Base-by-base conservation (phyloP, 2,888 invertebrate genomes). In the Chymomyza amoena region DNA sequence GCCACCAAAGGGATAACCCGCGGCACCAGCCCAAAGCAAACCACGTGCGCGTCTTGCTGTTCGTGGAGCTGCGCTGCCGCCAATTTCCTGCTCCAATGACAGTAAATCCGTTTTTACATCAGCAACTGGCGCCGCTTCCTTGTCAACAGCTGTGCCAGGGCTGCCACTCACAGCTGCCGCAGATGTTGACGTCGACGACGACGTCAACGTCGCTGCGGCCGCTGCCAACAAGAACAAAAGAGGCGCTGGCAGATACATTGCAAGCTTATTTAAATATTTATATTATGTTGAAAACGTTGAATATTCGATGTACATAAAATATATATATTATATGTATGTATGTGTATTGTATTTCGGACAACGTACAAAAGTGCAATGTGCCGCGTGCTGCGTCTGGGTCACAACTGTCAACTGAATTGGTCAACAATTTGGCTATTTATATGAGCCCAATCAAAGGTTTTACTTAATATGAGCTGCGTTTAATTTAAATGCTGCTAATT, bases 11-110 rank as follows among this genome's bases (percentile, higher is more conserved):
- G 57, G 57, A 18, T 75, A 85, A 60, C 75, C 68, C 39, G 62
- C 70, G 66, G 76, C 69, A 56, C 13, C 66, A 61, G 65, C 68
- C 70, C 20, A 69, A 51, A 78, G 76, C 50, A 79, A 80, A 25
- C 73, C 79, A 52, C 61, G 71, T 71, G 45, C 51, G 32, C 60
- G 52, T 59, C 52, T 28, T 18, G 10, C 57, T n/a, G 75, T 75
- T 32, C 32, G 32, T 45, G 7, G 2, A 61, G 67, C 78, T 77
- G 72, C 76, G 79, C 79, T 80, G 80, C 80, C 79, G 76, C 76
- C 87, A 77, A 79, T 83, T 79, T 85, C 81, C 80, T 84, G 86
- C 80, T 89, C 78, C 77, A 87, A 81, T 78, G 86, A 83, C 81
- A 82, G 86, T 81, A 88, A 81, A 88, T 88, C 84, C 81, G 78